Conservation (phyloP, 37 sponge, comb jelly and placozoan species). For the Cladorhizidae sp. region DNA sequence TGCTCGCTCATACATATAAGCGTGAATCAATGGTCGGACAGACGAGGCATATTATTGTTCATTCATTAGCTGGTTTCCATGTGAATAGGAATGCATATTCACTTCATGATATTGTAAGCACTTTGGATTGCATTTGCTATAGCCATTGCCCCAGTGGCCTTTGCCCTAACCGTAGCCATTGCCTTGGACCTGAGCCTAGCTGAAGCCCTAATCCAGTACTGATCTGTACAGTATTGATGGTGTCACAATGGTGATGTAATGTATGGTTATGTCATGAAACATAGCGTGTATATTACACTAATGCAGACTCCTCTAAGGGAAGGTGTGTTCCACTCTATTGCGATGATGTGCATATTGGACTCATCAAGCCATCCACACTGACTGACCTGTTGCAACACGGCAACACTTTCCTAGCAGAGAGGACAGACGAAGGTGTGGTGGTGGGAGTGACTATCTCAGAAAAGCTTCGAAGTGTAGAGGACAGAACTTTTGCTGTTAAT, state of each 20-base stretch:
- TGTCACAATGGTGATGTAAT: not conserved
- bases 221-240: no score
- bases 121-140: not conserved
- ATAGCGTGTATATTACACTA: no score
- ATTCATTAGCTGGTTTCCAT: no score
- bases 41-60: no score
- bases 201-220: no score
- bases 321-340: constrained; percentile 30
- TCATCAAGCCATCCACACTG: not conserved
- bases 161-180: not conserved
- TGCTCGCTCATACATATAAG: no score
- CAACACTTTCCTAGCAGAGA: constrained; percentile 8
- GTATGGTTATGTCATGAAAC: not conserved
- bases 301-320: constrained; percentile 14
- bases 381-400: constrained; percentile 1
- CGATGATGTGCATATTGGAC: constrained; percentile 20
- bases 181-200: no score
- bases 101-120: not conserved
- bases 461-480: constrained; percentile 10
- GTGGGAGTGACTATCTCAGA: constrained; percentile 7
- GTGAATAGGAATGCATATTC: no score
- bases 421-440: not conserved
- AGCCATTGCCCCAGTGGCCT: not conserved
- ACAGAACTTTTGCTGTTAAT: constrained; percentile 38
- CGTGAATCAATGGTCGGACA: no score